Conservation (phyloP, 2,797 vertebrate species). For the Dicrostonyx torquatus region DNA sequence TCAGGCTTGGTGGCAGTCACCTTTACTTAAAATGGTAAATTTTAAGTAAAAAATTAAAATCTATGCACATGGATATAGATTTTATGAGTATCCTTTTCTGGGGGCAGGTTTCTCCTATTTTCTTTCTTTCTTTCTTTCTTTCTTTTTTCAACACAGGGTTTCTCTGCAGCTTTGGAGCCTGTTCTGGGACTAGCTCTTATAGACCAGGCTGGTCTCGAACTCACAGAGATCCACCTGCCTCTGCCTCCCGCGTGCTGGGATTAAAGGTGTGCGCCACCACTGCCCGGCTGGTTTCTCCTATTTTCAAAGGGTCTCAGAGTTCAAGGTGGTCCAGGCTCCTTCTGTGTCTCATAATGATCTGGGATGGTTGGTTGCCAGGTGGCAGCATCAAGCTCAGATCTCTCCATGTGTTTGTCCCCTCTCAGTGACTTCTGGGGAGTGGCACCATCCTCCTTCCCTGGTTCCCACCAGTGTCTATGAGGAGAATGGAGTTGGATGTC, state of each 20-base stretch:
- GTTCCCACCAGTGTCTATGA: neutral
- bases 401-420: neutral
- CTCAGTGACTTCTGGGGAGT: neutral
- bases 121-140: too few species aligned
- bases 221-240: too few species aligned
- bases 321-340: neutral
- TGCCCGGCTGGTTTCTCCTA: neutral
- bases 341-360: neutral
- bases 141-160: too few species aligned
- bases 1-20: neutral
- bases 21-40: neutral
- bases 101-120: neutral
- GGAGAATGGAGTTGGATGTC: neutral
- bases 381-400: neutral
- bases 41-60: too few species aligned
- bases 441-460: neutral
- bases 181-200: too few species aligned
- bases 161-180: too few species aligned
- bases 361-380: neutral
- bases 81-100: neutral
- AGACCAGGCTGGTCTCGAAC: too few species aligned
- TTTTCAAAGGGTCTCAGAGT: slow-evolving; percentile 6
- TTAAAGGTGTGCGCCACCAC: too few species aligned
- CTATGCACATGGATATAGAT: neutral
- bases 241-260: too few species aligned